Evolutionary conservation across 37 sponge, comb jelly and placozoan species (phyloP).

Genomic region (Aphrocallistes beatrix): DNA sequence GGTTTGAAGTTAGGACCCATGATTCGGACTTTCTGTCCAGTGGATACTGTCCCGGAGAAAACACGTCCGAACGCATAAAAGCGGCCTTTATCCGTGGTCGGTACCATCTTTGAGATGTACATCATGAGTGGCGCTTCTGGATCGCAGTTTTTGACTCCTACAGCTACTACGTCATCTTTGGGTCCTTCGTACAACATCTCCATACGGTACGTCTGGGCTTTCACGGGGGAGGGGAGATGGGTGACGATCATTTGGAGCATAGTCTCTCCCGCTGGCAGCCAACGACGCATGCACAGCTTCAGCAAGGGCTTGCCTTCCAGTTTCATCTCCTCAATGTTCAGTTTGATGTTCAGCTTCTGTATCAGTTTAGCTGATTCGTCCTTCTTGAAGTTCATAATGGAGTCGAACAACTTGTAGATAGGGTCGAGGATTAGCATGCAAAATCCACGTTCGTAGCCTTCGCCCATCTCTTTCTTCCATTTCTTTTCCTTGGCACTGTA

Average conservation of each 20-base stretch:
- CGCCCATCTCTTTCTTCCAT: slow-evolving; percentile 72
- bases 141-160: slow-evolving; percentile 90
- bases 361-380: slow-evolving; percentile 68
- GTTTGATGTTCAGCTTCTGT: slow-evolving; percentile 70
- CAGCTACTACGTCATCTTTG: slow-evolving; percentile 71
- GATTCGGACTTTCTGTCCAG: slow-evolving; percentile 85
- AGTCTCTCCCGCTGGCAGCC: slow-evolving; percentile 94
- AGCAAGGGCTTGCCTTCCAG: slow-evolving; percentile 47
- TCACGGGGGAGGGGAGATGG: slow-evolving; percentile 92
- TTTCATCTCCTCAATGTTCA: slow-evolving; percentile 54
- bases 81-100: slow-evolving; percentile 91
- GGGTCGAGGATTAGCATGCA: slow-evolving; percentile 94
- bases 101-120: slow-evolving; percentile 98
- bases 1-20: slow-evolving; percentile 98
- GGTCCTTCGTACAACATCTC: slow-evolving; percentile 97
- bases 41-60: slow-evolving; percentile 88
- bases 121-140: slow-evolving; percentile 92
- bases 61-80: slow-evolving; percentile 99
- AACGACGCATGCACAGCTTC: slow-evolving; percentile 59
- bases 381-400: slow-evolving; percentile 88
- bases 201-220: slow-evolving; percentile 96
- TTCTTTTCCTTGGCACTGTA: slow-evolving; percentile 69
- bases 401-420: slow-evolving; percentile 93
- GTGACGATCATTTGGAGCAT: slow-evolving; percentile 94
- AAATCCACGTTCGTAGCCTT: slow-evolving; percentile 83